Evolutionary conservation across 1,140 invertebrate genomes (phyloP), one percentile per base, ranked within the genome.

Genomic region (Drosophila ohnishii): DNA sequence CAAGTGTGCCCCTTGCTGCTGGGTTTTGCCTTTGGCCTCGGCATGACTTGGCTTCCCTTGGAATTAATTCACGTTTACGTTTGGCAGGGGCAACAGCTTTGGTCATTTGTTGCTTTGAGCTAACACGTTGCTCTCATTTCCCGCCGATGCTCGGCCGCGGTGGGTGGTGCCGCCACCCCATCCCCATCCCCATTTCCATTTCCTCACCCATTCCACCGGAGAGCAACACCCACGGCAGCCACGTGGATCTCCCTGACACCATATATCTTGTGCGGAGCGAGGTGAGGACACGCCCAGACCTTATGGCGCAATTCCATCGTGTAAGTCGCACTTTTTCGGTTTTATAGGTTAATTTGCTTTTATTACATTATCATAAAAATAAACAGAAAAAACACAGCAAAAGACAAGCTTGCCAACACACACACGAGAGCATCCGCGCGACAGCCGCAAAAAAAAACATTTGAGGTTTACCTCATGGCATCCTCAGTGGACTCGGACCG

Each of bases 341-440:
- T 90, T 90, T 90, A 90, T 90, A 83, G 87, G 87, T 90, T 90
- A 90, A 90, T 90, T 90, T 78, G 71, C 79, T 90, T 90, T 90
- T 90, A 90, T 90, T 82, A 90, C 87, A 83, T 87, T 83, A 90
- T 87, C 86, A 86, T 90, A 90, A 90, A 90, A 86, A 82, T 69
- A 69, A 78, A 72, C 67, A 63, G 25, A 74, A 59, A 59, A 19
- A 48, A 74, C 32, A 70, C 60, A 61, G 51, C 50, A 61, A 81
- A 47, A 47, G 45, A 78, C 82, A 75, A 53, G 65, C 62, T 75
- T 65, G 69, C 35, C 64, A 77, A 82, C 48, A 16, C 14, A 30
- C 28, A 66, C 47, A 55, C 35, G 44, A 40, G 50, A 35, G 50
- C 50, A 71, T 62, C 58, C 57, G 75, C 57, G 75, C 51, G 63